Evolutionary conservation across 2,113 vertebrate genomes (phyloP), one percentile per base, ranked within the genome.

Genomic region (Tylochromis polylepis): DNA sequence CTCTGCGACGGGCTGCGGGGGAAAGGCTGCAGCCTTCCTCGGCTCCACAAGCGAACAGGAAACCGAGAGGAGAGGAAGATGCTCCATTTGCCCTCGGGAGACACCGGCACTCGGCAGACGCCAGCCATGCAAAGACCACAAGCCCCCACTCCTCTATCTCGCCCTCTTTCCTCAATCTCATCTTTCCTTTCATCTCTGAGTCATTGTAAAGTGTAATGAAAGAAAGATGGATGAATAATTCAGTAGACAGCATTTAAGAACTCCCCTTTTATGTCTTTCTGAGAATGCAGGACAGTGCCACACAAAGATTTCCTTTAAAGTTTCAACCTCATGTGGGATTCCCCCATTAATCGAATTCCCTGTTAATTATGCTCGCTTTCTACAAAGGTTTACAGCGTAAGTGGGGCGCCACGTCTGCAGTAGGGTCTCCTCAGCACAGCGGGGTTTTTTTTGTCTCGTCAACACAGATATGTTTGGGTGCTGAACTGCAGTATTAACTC

Each of bases 171-270:
- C 85, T 81, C 72, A 53, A 53, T 77, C 94, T 91, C 92, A 70
- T 93, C 91, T 95, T 93, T 43, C 86, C 93, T 95, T 94, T 95
- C 92, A 94, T 94, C 90, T 93, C 87, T 84, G 92, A 95, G 87
- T 94, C 94, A 95, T 92, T 94, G 86, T 89, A 53, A 90, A 92
- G 89, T 91, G 91, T 91, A 94, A 95, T 93, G 92, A 94, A 95
- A 95, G 92, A 94, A 93, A 89, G 86, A 88, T 24, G 81, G 80
- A 94, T 95, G 93, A 95, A 94, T 95, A 95, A 95, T 95, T 95
- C 92, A 95, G 89, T 79, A 92, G 87, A 89, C 86, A 49, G 87
- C 83, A 56, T 91, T 90, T 91, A 89, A 91, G 84, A 93, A 89
- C 85, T 80, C 83, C 87, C 58, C 85, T 90, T 93, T 94, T 86